These are phyloP conservation scores for Sitta carolinensis DNA, from an alignment of 2,797 vertebrate species.

Conservation along the genomic window DNA sequence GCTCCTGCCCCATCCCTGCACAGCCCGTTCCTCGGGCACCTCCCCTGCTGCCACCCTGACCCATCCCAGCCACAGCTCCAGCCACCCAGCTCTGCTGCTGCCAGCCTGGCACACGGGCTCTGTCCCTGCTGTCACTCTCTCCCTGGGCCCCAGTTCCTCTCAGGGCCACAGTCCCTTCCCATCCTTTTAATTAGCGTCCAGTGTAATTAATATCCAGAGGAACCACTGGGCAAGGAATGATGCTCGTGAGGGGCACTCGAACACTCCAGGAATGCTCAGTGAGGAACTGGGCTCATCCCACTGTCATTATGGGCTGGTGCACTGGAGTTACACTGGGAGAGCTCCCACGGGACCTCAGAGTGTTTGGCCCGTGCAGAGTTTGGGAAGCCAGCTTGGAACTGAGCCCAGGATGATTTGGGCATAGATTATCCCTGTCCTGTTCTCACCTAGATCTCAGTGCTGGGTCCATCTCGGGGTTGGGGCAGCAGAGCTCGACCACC, in stretches of 20 bases:
- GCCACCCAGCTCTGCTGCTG: neutral
- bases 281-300: neutral
- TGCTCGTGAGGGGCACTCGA: neutral
- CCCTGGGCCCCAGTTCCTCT: neutral
- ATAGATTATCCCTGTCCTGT: accelerated
- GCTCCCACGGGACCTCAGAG: neutral
- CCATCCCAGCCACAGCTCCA: neutral
- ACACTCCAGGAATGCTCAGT: neutral
- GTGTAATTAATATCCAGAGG: neutral
- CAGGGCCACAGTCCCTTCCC: neutral
- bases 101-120: neutral
- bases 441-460: neutral
- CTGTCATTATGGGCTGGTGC: neutral
- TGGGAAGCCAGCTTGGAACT: neutral
- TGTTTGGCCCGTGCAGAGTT: accelerated
- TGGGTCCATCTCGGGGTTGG: accelerated
- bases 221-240: neutral
- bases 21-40: neutral
- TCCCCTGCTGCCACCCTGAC: neutral
- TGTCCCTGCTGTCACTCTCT: neutral
- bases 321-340: neutral
- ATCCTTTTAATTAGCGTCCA: neutral
- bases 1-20: neutral
- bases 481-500: neutral
- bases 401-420: neutral